Evolutionary conservation across 2,113 vertebrate genomes (phyloP).

Genomic region (Callocephalon fimbriatum): DNA sequence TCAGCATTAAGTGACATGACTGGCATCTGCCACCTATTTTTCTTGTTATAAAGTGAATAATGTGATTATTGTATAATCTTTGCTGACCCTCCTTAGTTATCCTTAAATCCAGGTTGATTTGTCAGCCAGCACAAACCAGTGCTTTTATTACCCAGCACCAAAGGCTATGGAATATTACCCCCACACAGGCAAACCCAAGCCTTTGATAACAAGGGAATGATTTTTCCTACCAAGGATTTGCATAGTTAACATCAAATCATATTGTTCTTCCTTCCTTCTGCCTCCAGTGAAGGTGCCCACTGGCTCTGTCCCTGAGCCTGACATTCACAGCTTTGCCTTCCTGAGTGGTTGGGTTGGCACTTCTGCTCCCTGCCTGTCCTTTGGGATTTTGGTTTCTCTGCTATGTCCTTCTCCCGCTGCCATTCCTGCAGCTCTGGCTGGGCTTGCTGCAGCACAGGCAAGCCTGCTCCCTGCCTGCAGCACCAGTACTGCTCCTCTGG

Average conservation of each 20-base stretch:
- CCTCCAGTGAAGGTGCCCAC: neutral
- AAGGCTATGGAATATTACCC: neutral
- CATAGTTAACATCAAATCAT: neutral
- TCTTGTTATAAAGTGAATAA: neutral
- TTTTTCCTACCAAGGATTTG: neutral
- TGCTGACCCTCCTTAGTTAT: neutral
- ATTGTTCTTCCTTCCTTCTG: neutral
- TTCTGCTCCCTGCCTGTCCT: neutral
- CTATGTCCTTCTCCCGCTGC: neutral
- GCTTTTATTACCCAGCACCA: accelerated
- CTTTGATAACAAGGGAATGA: neutral
- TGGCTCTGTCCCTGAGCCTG: neutral
- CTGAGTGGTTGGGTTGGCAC: neutral
- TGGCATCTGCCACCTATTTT: neutral
- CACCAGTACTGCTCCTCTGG: neutral
- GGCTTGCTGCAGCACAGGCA: neutral
- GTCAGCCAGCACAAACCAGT: neutral
- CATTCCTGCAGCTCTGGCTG: neutral
- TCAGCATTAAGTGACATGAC: neutral
- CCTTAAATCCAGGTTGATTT: neutral
- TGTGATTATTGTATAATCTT: neutral
- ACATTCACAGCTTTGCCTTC: neutral
- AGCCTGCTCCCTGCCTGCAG: neutral
- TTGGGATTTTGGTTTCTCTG: neutral
- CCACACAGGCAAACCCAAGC: accelerated